Percentiles rank a stretch among this genome's conserved stretches.
Evolutionary conservation across 2,888 invertebrate species (phyloP).

Genomic region (Xylota sylvarum): DNA sequence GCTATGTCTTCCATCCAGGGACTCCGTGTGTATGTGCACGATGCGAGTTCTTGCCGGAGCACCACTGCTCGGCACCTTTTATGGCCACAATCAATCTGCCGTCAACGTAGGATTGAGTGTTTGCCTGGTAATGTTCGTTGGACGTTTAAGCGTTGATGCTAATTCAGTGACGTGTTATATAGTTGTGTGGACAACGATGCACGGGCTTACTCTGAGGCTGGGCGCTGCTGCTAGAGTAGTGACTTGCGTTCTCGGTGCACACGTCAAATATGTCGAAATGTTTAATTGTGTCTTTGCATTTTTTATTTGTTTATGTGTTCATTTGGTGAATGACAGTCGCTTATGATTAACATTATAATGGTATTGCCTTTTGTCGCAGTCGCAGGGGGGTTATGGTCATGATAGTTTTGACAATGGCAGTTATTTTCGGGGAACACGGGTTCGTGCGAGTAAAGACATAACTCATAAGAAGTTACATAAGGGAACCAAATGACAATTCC

Average conservation of each 20-base stretch:
- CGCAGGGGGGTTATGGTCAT: slow-evolving; percentile 56
- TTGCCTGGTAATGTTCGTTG: slow-evolving; percentile 33
- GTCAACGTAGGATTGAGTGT: slow-evolving; percentile 62
- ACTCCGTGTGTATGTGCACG: slow-evolving; percentile 17
- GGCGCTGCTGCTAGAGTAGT: not conserved
- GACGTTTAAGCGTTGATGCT: slow-evolving; percentile 44
- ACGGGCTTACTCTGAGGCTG: slow-evolving; percentile 30
- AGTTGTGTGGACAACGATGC: slow-evolving; percentile 31
- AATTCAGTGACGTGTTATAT: slow-evolving; percentile 54
- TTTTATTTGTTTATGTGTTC: slow-evolving; percentile 41
- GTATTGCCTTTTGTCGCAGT: slow-evolving; percentile 55
- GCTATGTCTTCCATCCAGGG: slow-evolving; percentile 47
- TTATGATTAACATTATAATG: slow-evolving; percentile 74
- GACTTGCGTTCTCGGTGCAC: slow-evolving; percentile 48
- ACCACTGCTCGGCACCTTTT: slow-evolving; percentile 55
- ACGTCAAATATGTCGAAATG: slow-evolving; percentile 61
- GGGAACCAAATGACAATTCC: slow-evolving; percentile 20
- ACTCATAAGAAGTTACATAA: slow-evolving; percentile 15
- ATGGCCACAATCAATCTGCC: slow-evolving; percentile 70
- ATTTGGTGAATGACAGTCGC: slow-evolving; percentile 61
- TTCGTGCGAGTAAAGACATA: slow-evolving; percentile 37
- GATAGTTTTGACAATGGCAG: slow-evolving; percentile 60
- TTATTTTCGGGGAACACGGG: slow-evolving; percentile 38
- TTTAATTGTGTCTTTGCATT: slow-evolving; percentile 66
- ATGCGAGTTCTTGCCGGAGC: slow-evolving; percentile 39